These are phyloP conservation scores for Oopsacas minuta DNA, from an alignment of 37 sponge, comb jelly and placozoan genomes.

Conservation along the genomic window DNA sequence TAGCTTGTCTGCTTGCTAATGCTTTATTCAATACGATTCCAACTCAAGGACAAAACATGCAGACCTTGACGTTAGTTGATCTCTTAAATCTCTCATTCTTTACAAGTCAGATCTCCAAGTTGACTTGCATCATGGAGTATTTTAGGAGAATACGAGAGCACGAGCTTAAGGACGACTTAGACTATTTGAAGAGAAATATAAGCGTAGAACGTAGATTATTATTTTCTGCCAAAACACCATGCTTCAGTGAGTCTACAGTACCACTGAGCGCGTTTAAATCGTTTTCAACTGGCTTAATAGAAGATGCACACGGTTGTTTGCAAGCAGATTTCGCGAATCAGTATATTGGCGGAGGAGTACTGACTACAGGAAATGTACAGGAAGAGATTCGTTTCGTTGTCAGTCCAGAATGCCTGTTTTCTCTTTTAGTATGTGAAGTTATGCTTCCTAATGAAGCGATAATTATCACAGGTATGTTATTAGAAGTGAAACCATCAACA, in stretches of 20 bases:
- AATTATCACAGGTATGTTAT: constrained; percentile 31
- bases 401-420: constrained; percentile 54
- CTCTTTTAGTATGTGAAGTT: constrained; percentile 40
- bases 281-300: constrained; percentile 27
- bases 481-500: too few species aligned
- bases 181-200: constrained; percentile 25
- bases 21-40: constrained; percentile 38
- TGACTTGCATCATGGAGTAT: constrained; percentile 39
- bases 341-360: constrained; percentile 71
- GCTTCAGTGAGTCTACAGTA: constrained; percentile 26
- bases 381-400: constrained; percentile 69
- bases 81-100: constrained; percentile 22
- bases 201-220: constrained; percentile 22
- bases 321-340: constrained; percentile 69
- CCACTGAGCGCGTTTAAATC: constrained; percentile 24
- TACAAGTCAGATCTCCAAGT: constrained; percentile 25
- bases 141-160: constrained; percentile 31
- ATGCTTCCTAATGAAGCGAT: constrained; percentile 56
- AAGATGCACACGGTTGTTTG: constrained; percentile 32
- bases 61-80: constrained; percentile 33
- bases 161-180: constrained; percentile 18
- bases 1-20: constrained; percentile 34
- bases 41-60: constrained; percentile 10
- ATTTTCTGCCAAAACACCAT: background rate
- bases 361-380: constrained; percentile 58